These are phyloP conservation scores for Acleris holmiana DNA, from an alignment of 2,888 invertebrate genomes.

Conservation along the genomic window DNA sequence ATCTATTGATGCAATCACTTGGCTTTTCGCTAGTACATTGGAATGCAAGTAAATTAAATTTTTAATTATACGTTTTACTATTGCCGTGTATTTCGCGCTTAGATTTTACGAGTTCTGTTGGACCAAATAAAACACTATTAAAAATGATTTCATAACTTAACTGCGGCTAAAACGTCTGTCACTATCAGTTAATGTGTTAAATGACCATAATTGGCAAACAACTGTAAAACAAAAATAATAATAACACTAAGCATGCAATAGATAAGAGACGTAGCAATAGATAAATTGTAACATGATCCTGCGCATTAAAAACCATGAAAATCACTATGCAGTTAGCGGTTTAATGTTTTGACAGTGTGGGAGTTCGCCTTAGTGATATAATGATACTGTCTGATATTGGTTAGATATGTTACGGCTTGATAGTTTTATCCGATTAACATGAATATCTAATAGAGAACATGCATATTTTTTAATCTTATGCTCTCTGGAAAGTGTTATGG, in stretches of 20 bases:
- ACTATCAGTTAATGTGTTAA: not conserved
- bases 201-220: not conserved
- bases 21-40: too few species aligned
- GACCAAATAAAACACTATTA: too few species aligned
- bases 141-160: not conserved
- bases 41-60: too few species aligned
- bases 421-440: too few species aligned
- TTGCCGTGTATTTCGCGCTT: too few species aligned
- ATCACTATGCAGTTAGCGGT: constrained; percentile 7
- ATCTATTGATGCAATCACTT: too few species aligned
- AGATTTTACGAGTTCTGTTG: not conserved
- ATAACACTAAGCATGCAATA: not conserved
- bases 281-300: constrained; percentile 2
- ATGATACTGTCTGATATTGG: not conserved
- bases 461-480: too few species aligned
- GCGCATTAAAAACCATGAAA: constrained; percentile 2
- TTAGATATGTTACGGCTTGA: too few species aligned
- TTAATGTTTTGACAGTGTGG: constrained; percentile 13
- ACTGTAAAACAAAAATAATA: not conserved
- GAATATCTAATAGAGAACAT: too few species aligned
- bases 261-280: constrained; percentile 3
- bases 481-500: too few species aligned
- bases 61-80: too few species aligned
- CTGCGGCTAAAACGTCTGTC: not conserved
- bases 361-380: constrained; percentile 8